phyloP scores from a whole-genome alignment of 2,113 vertebrate genomes.

The Acanthisitta chloris region DNA sequence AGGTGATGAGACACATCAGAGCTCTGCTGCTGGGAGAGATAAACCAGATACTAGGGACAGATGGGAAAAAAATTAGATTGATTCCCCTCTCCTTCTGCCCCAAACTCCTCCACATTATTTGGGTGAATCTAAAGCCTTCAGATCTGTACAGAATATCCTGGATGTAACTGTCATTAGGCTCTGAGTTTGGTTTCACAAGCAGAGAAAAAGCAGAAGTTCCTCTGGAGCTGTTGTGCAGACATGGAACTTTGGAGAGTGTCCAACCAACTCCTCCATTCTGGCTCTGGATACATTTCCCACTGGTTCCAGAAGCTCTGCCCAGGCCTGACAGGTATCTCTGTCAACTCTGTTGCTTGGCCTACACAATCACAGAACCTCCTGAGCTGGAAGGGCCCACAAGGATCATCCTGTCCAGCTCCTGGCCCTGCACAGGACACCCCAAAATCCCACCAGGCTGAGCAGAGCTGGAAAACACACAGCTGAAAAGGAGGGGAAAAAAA shows the following conservation, averaged over 20 bases:
- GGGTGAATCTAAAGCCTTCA: not conserved
- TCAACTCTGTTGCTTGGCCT: too few species aligned
- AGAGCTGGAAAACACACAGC: not conserved
- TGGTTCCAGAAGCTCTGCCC: not conserved
- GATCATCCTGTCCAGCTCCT: too few species aligned
- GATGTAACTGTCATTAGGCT: not conserved
- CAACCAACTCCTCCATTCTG: not conserved
- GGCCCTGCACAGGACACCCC: too few species aligned
- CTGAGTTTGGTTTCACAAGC: not conserved
- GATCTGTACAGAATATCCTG: not conserved
- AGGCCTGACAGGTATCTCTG: not conserved
- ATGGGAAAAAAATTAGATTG: not conserved
- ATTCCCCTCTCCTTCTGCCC: not conserved
- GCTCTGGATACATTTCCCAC: not conserved
- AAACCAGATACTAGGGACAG: not conserved
- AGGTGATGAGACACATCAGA: not conserved
- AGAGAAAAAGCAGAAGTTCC: not conserved
- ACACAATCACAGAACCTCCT: too few species aligned
- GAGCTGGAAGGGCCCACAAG: too few species aligned
- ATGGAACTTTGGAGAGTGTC: accelerated
- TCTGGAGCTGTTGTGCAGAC: not conserved
- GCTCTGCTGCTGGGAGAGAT: not conserved
- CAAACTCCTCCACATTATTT: not conserved
- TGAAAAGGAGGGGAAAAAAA: not conserved
- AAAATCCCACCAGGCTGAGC: too few species aligned